These are phyloP conservation scores for Lepidurus couesii DNA, from an alignment of 1,140 invertebrate genomes.

Conservation along the genomic window DNA sequence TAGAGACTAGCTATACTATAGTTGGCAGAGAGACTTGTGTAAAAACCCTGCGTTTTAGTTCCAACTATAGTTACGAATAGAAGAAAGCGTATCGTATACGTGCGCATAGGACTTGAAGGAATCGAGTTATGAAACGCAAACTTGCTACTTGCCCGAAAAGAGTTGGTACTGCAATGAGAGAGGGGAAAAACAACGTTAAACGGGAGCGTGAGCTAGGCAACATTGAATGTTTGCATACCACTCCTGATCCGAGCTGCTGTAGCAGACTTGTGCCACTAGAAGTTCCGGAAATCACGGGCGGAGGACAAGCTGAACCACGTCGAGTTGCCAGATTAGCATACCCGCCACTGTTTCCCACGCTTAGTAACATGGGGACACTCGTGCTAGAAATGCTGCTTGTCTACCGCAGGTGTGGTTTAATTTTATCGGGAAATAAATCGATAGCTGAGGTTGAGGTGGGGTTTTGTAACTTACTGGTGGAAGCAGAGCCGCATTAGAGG, in stretches of 20 bases:
- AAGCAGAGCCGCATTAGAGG: slow-evolving; percentile 75
- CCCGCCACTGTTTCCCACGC: background rate
- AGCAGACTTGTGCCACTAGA: slow-evolving; percentile 37
- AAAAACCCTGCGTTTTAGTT: background rate
- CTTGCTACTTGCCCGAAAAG: slow-evolving; percentile 30
- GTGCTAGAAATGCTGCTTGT: slow-evolving; percentile 30
- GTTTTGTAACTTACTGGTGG: slow-evolving; percentile 51
- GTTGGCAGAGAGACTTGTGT: background rate
- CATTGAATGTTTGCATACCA: slow-evolving; percentile 37
- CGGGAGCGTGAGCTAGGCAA: background rate
- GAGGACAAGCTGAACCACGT: slow-evolving; percentile 33
- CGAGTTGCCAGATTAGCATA: slow-evolving; percentile 34
- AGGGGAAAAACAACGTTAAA: background rate
- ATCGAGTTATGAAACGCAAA: background rate
- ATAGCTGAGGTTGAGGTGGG: slow-evolving; percentile 35
- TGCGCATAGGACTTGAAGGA: background rate
- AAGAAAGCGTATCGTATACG: slow-evolving; percentile 1
- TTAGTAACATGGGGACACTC: slow-evolving; percentile 30
- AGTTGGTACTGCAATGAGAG: slow-evolving; percentile 31
- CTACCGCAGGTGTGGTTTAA: slow-evolving; percentile 1
- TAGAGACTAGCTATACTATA: background rate
- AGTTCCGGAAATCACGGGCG: slow-evolving; percentile 32
- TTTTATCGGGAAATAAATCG: background rate
- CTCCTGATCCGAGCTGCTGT: slow-evolving; percentile 42
- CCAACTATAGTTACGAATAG: background rate